phyloP scores from a whole-genome alignment of 2,797 vertebrate genomes.

The Erethizon dorsatum region DNA sequence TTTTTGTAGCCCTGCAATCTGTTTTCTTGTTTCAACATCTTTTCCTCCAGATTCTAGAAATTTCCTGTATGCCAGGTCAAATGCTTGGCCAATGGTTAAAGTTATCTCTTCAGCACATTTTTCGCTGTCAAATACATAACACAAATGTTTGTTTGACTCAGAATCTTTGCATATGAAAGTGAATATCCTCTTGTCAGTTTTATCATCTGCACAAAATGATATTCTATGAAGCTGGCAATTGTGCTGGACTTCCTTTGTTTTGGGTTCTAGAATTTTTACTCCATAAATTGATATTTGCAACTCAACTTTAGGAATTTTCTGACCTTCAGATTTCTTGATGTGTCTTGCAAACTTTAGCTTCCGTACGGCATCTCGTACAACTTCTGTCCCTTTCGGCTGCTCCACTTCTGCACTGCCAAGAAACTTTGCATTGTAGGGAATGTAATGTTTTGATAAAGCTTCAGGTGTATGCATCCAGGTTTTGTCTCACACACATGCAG shows the following conservation, averaged over 20 bases:
- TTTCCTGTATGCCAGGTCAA: slow-evolving; percentile 99
- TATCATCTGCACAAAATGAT: slow-evolving; percentile 99
- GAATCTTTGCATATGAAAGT: slow-evolving; percentile 99
- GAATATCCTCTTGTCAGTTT: slow-evolving; percentile 99
- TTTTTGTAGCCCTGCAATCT: slow-evolving; percentile 97
- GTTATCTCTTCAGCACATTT: slow-evolving; percentile 99
- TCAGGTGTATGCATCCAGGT: too few species aligned
- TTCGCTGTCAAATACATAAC: slow-evolving; percentile 99
- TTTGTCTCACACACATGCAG: too few species aligned
- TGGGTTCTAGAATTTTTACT: slow-evolving; percentile 98
- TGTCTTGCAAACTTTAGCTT: slow-evolving; percentile 99
- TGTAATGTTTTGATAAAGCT: too few species aligned
- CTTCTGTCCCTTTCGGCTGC: too few species aligned
- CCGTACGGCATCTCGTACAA: too few species aligned
- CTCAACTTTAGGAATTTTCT: slow-evolving; percentile 98
- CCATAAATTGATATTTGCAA: slow-evolving; percentile 99
- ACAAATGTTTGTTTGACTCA: slow-evolving; percentile 98
- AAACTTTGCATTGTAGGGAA: too few species aligned
- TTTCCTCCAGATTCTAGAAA: slow-evolving; percentile 99
- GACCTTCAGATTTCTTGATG: slow-evolving; percentile 99
- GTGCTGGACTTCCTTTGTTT: slow-evolving; percentile 98
- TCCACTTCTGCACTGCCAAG: too few species aligned
- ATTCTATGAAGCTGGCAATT: slow-evolving; percentile 99
- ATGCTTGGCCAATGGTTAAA: slow-evolving; percentile 98
- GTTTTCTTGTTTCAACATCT: slow-evolving; percentile 98